Conservation (phyloP, 2,888 invertebrate species). For the Sinodicranocentrus sp. region DNA sequence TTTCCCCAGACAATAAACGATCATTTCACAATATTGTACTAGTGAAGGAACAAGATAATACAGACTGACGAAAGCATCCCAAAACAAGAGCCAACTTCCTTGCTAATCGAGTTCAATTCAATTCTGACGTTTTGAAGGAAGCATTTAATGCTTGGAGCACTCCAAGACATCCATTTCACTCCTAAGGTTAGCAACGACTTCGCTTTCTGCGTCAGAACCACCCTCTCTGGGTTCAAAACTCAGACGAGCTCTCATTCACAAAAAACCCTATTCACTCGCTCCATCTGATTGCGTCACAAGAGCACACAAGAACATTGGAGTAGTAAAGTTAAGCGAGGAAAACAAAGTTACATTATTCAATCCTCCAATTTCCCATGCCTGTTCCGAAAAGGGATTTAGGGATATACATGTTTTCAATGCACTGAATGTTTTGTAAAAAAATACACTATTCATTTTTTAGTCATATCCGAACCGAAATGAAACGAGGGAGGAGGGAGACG, state of each 20-base stretch:
- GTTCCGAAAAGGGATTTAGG: constrained; percentile 17
- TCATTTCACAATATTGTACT: too few relatives aligned
- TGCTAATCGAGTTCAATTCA: too few relatives aligned
- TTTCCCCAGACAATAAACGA: too few relatives aligned
- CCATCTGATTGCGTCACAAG: constrained; percentile 26
- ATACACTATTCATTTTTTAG: not conserved
- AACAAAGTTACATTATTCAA: not conserved
- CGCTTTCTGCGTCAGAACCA: constrained; percentile 27
- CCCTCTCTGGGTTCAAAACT: constrained; percentile 53
- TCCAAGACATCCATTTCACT: too few relatives aligned
- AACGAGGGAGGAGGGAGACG: not conserved
- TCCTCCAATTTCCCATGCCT: not conserved
- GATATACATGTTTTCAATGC: not conserved
- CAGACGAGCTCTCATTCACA: constrained; percentile 42
- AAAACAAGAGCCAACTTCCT: too few relatives aligned
- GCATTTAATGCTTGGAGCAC: too few relatives aligned
- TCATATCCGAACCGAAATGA: not conserved
- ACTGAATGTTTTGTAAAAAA: not conserved
- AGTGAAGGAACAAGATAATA: too few relatives aligned
- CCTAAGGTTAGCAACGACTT: too few relatives aligned
- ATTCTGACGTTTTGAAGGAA: too few relatives aligned
- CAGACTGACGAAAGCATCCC: too few relatives aligned
- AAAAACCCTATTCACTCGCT: constrained; percentile 13
- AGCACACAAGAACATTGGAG: not conserved
- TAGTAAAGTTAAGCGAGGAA: not conserved